A percentile compares a stretch with the other conserved stretches of the same genome.
Evolutionary conservation across 1,140 invertebrate genomes (phyloP).

Genomic region (Trypoxylus dichotomus): DNA sequence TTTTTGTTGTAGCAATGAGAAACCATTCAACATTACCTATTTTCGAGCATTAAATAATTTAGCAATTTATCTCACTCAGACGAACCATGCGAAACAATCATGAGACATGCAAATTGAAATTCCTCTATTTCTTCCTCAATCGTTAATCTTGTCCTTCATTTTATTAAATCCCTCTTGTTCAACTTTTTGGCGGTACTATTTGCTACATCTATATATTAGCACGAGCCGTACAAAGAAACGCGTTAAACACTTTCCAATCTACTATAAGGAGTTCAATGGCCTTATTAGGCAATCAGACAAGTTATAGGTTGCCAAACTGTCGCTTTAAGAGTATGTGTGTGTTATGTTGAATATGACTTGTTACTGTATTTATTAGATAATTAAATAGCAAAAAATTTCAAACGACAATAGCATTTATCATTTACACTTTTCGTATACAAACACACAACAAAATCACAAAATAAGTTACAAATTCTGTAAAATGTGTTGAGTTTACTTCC

Average conservation of each 20-base stretch:
- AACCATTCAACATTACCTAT: background rate
- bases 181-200: background rate
- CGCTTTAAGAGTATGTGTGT: background rate
- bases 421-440: too few species aligned
- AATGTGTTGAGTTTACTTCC: too few species aligned
- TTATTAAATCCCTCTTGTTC: background rate
- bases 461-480: too few species aligned
- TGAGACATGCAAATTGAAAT: constrained; percentile 14
- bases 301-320: background rate
- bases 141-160: background rate
- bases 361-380: too few species aligned
- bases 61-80: background rate
- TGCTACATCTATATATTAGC: background rate
- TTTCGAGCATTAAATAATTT: background rate
- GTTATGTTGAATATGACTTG: background rate
- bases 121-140: background rate
- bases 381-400: too few species aligned
- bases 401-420: too few species aligned
- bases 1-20: background rate
- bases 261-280: constrained; percentile 5
- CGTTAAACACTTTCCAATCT: constrained; percentile 1
- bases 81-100: background rate
- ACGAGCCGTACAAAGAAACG: background rate
- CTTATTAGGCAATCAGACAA: background rate
- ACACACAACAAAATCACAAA: too few species aligned